Conservation (phyloP, 2,888 invertebrate species). For the Drosophila mimica region DNA sequence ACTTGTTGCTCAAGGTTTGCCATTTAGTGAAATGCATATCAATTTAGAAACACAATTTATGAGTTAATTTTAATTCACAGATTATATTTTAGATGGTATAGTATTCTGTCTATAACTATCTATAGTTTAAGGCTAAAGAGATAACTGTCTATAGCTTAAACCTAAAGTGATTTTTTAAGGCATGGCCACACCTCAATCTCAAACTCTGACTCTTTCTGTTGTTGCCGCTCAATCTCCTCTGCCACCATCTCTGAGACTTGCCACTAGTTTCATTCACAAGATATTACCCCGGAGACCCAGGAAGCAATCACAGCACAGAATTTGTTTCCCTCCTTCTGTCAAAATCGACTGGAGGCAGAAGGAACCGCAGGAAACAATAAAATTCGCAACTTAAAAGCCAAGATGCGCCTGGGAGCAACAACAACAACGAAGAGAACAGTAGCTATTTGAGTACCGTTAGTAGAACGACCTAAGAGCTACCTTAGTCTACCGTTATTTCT, state of each 20-base stretch:
- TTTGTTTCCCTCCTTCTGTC: neutral
- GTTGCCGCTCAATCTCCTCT: neutral
- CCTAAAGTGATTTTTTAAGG: neutral
- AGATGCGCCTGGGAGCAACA: conserved; percentile 18
- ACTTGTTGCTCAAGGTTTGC: neutral
- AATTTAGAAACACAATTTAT: neutral
- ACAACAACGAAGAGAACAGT: conserved; percentile 50
- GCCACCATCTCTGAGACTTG: neutral
- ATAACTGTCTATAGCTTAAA: neutral
- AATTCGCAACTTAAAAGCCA: conserved; percentile 66
- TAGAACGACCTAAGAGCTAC: conserved; percentile 27
- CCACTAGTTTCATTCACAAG: conserved; percentile 45
- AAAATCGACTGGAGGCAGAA: conserved; percentile 6
- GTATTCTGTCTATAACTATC: neutral
- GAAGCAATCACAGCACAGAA: conserved; percentile 14
- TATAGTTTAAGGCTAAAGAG: neutral
- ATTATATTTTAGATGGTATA: neutral
- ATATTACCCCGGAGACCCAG: conserved; percentile 58
- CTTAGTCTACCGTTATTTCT: conserved; percentile 70
- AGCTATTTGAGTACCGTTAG: conserved; percentile 76
- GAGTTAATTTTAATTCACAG: neutral
- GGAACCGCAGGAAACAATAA: conserved; percentile 62
- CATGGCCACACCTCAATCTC: neutral
- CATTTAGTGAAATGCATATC: neutral
- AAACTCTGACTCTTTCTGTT: neutral